Percentiles rank a stretch among this genome's conserved stretches.
Conservation (phyloP, 2,113 vertebrate species). For the Nestor notabilis region DNA sequence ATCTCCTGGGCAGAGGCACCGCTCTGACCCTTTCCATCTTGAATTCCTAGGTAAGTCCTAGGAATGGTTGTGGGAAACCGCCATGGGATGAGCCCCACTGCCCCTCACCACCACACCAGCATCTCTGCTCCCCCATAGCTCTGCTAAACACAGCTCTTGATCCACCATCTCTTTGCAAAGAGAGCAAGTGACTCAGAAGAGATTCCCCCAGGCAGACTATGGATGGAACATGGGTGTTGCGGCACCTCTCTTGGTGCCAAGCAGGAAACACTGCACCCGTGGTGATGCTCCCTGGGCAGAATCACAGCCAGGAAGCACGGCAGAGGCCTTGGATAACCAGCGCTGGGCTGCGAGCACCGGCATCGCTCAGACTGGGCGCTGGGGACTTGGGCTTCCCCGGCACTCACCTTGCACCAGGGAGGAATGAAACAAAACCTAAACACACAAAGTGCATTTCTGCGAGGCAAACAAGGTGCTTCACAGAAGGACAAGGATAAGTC, state of each 20-base stretch:
- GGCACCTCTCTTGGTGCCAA: not conserved
- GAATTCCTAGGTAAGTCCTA: rapidly evolving
- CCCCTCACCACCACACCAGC: not conserved
- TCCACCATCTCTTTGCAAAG: not conserved
- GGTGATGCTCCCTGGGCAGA: not conserved
- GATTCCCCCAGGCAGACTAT: not conserved
- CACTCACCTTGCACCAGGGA: not conserved
- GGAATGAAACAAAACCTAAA: not conserved
- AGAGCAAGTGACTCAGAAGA: not conserved
- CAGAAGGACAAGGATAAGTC: not conserved
- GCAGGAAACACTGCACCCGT: not conserved
- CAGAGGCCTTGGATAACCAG: rapidly evolving
- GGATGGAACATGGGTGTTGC: not conserved
- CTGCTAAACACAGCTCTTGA: not conserved
- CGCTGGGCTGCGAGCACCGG: rapidly evolving
- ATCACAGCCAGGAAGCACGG: not conserved
- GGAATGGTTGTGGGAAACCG: rapidly evolving
- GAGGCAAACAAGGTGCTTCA: not conserved
- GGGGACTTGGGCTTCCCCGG: not conserved
- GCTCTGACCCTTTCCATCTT: not conserved
- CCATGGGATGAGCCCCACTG: not conserved
- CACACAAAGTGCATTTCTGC: not conserved
- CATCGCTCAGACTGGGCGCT: rapidly evolving
- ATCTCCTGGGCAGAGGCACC: not conserved
- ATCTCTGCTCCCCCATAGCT: not conserved